Base-by-base conservation (phyloP, 2,113 vertebrate genomes). In the Chrysemys picta region DNA sequence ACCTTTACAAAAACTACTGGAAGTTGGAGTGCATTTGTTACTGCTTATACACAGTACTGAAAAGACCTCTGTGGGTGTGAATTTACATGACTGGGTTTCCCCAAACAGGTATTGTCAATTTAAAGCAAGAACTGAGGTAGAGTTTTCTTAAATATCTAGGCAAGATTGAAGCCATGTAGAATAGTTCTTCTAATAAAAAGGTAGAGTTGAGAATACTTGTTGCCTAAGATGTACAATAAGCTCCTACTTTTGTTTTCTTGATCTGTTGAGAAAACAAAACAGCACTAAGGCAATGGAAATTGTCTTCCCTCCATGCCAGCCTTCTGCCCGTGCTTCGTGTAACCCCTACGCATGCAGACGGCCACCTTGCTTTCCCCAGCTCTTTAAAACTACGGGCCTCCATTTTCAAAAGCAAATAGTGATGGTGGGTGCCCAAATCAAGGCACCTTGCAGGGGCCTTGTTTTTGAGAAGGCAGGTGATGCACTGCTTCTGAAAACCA, bases 1-100 rank as follows among this genome's bases (percentile, higher is more conserved):
- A 98, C 96, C 97, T 98, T 97, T 98, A 96, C 90, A 95, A 98
- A 97, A 98, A 31, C 89, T n/a, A 57, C 92, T 2, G 5, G 94
- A 85, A 49, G 94, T 56, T 17, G 80, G 94, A 97, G 97, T 98
- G 96, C 89, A 0, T 98, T 97, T 97, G 78, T 98, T 98, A 76
- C 87, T 4, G 90, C 83, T 4, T 9, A 4, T 0, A 2, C 52
- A 6, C 1, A 11, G 21, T 38, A 0, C 35, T 1, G 65, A 1
- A 1, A 0, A 80, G 62, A 4, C 24, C 85, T 62, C 76, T 3
- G 5, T 2, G 53, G 0, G 7, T 59, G 80, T 57, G 78, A 76
- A 42, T 6, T 38, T 38, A 47, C 2, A 53, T 2, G 80, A 38
- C 79, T 2, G 19, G 78, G 76, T 13, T 52, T 65, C n/a, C 62